Conservation (phyloP, 2,888 invertebrate genomes). For the Atrina japonica region DNA sequence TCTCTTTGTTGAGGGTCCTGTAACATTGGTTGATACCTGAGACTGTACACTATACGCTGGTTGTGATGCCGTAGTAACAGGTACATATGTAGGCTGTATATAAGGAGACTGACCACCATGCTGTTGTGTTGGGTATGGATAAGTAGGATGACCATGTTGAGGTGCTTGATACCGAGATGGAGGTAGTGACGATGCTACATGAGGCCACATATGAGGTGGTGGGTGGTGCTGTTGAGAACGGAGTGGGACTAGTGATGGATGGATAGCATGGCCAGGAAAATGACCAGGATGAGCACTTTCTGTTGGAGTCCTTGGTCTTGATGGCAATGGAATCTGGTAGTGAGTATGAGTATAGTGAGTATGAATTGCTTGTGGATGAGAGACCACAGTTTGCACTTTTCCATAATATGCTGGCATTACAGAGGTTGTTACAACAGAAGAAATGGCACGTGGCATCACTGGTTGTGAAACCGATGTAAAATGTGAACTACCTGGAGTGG, state of each 20-base stretch:
- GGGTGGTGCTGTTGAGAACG: neutral
- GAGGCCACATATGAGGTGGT: neutral
- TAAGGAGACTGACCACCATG: neutral
- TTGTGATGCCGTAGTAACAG: neutral
- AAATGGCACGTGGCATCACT: too few species aligned
- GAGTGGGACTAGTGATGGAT: neutral
- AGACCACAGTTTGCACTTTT: too few species aligned
- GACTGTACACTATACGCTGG: neutral
- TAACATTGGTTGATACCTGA: neutral
- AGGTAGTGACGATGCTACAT: neutral
- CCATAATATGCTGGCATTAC: too few species aligned
- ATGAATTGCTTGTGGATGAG: too few species aligned
- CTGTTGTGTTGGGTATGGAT: neutral
- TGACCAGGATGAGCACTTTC: too few species aligned
- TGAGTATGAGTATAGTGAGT: too few species aligned
- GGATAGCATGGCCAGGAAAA: too few species aligned
- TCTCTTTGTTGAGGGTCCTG: slow-evolving; percentile 11
- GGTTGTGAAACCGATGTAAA: too few species aligned
- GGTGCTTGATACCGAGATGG: neutral
- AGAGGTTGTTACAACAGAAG: too few species aligned
- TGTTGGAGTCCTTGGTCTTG: too few species aligned
- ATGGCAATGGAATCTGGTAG: too few species aligned
- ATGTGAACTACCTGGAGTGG: too few species aligned
- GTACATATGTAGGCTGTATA: neutral
- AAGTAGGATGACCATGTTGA: neutral